Evolutionary conservation across 2,888 invertebrate species (phyloP).

Genomic region (Plagiodera versicolora): DNA sequence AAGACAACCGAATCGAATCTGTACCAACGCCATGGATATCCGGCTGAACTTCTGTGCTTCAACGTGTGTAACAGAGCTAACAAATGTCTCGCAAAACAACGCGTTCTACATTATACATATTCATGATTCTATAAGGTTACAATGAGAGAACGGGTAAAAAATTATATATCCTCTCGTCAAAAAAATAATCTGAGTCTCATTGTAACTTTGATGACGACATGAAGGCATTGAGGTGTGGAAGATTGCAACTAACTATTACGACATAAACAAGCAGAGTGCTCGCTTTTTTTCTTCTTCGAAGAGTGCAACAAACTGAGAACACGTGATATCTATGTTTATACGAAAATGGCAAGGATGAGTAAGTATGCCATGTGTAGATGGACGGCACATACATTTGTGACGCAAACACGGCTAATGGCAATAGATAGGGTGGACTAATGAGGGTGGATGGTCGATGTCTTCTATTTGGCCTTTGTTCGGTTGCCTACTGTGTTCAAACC

Average conservation of each 20-base stretch:
- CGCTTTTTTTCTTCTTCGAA: slow-evolving; percentile 21
- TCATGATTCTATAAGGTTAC: slow-evolving; percentile 23
- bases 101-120: slow-evolving; percentile 1
- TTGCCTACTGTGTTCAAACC: slow-evolving; percentile 74
- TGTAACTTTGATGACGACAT: slow-evolving; percentile 24
- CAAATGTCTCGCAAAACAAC: slow-evolving; percentile 3
- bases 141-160: slow-evolving; percentile 29
- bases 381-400: slow-evolving; percentile 50
- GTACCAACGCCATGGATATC: slow-evolving; percentile 31
- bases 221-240: slow-evolving; percentile 28
- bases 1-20: slow-evolving; percentile 11
- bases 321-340: slow-evolving; percentile 32
- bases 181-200: slow-evolving; percentile 33
- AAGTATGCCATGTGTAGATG: slow-evolving; percentile 50
- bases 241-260: slow-evolving; percentile 16
- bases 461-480: slow-evolving; percentile 49
- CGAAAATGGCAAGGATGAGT: slow-evolving; percentile 41
- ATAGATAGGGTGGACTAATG: slow-evolving; percentile 50
- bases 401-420: slow-evolving; percentile 41
- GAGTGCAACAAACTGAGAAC: slow-evolving; percentile 34
- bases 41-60: slow-evolving; percentile 30
- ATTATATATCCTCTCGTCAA: slow-evolving; percentile 28
- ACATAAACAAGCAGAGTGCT: slow-evolving; percentile 24
- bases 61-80: slow-evolving; percentile 22
- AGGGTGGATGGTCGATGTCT: slow-evolving; percentile 40